A percentile compares a stretch with the other conserved stretches of the same genome.
Evolutionary conservation across 2,797 vertebrate genomes (phyloP).

Genomic region (Anabas testudineus): DNA sequence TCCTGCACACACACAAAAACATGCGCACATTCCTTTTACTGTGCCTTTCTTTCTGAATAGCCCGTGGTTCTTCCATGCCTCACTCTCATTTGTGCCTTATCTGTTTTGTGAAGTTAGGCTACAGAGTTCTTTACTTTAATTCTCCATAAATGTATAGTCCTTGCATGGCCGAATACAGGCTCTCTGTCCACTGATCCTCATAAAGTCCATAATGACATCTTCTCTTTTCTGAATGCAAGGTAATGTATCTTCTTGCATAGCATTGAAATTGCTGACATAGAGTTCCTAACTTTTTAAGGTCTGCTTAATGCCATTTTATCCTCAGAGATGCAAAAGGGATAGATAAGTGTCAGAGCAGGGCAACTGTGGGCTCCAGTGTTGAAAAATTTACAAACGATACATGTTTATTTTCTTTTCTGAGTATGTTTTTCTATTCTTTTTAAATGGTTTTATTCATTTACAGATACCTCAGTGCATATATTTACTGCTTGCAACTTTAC

Average conservation of each 20-base stretch:
- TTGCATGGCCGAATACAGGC: constrained; percentile 34
- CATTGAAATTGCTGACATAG: constrained; percentile 46
- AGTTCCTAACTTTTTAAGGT: constrained; percentile 56
- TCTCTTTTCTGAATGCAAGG: constrained; percentile 24
- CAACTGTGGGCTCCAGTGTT: background rate
- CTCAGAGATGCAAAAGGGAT: constrained; percentile 31
- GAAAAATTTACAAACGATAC: background rate
- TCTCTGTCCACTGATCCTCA: constrained; percentile 42
- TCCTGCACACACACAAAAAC: constrained; percentile 14
- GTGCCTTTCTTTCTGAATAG: constrained; percentile 27
- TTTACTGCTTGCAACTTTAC: constrained; percentile 16
- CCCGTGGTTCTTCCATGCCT: constrained; percentile 25
- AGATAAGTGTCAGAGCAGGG: constrained; percentile 30
- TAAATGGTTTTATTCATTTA: constrained; percentile 21
- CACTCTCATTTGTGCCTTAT: constrained; percentile 37
- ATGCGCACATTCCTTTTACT: constrained; percentile 20
- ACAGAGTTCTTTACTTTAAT: constrained; percentile 55
- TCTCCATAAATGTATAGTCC: constrained; percentile 31
- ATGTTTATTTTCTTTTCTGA: background rate
- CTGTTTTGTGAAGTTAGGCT: constrained; percentile 55
- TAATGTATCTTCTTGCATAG: constrained; percentile 25
- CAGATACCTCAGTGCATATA: constrained; percentile 10
- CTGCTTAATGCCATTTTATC: constrained; percentile 47
- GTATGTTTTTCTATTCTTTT: constrained; percentile 2
- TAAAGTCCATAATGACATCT: constrained; percentile 54